Percentiles rank a stretch among this genome's conserved stretches.
Evolutionary conservation across 2,113 vertebrate genomes (phyloP).

Genomic region (Nothocercus nigrocapillus): DNA sequence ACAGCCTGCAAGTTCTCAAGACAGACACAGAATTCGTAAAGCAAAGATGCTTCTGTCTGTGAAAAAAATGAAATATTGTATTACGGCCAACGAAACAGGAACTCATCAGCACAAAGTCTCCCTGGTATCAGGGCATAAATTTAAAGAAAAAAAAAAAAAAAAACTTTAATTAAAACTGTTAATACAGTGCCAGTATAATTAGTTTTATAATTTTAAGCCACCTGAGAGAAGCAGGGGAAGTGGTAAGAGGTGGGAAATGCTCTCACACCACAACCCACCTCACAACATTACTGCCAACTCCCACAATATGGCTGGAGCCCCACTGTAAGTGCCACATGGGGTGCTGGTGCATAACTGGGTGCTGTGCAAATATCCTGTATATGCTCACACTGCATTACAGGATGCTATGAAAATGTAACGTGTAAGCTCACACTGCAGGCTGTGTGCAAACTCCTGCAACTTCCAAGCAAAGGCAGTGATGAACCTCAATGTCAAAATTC

Average conservation of each 20-base stretch:
- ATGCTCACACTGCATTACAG: not conserved
- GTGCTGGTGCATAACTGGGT: not conserved
- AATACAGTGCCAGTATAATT: not conserved
- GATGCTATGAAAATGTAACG: not conserved
- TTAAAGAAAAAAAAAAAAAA: not conserved
- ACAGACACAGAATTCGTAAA: not conserved
- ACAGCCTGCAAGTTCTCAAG: not conserved
- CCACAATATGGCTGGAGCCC: not conserved
- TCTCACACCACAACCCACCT: not conserved
- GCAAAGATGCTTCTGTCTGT: not conserved
- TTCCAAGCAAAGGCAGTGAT: not conserved
- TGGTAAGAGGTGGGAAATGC: not conserved
- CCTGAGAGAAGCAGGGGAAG: not conserved
- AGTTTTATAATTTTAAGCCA: not conserved
- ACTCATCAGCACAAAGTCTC: not conserved
- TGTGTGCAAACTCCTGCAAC: not conserved
- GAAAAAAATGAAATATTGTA: not conserved
- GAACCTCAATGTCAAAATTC: not conserved
- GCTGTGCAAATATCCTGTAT: not conserved
- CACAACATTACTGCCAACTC: not conserved
- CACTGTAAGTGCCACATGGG: rapidly evolving
- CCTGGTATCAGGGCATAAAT: not conserved
- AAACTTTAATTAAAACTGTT: not conserved
- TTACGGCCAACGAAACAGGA: not conserved
- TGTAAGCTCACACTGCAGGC: not conserved